Evolutionary conservation across 2,113 vertebrate species (phyloP), one percentile per base, ranked within the genome.

Genomic region (Elaphurus davidianus): DNA sequence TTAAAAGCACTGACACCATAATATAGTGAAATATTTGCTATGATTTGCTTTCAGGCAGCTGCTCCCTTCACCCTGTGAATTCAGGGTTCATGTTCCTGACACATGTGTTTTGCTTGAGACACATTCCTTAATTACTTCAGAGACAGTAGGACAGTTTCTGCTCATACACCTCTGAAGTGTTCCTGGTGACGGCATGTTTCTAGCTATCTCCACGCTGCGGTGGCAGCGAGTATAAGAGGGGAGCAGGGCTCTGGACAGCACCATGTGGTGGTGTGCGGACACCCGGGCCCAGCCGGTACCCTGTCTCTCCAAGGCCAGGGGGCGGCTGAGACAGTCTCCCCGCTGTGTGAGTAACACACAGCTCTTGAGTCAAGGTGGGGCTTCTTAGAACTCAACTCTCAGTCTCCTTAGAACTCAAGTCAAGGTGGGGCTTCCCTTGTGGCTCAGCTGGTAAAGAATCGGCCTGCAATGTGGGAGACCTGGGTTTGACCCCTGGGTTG

Each of bases 311-410:
- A 50, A 81, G 78, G 78, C 16, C 5, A 8, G 9, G 9, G 12
- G 8, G 23, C 1, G 13, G 62, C 43, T 4, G 40, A 47, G 8
- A 21, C 1, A 1, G 45, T 19, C 52, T 16, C 25, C 40, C 28
- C 2, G 10, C 11, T 1, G 21, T 11, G 15, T 0, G 0, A 3
- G 7, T 12, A 5, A 27, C 5, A 33, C 25, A 36, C 47, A 78
- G 16, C 4, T 52, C 60, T 3, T 23, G 82, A 64, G 14, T 52
- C 90, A 78, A 71, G 64, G n/a, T 21, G 64, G 64, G n/a, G 64
- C 64, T 71, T 71, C 64, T 71, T n/a, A 71, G n/a, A 71, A 17
- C 64, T 71, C 64, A 67, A 36, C 64, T 67, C 64, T 67, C 33
- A 36, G 33, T 67, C 33, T 71, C n/a, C n/a, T 36, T 11, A 71